Evolutionary conservation across 2,888 invertebrate species (phyloP), one percentile per base, ranked within the genome.

Genomic region (Chironomus riparius): DNA sequence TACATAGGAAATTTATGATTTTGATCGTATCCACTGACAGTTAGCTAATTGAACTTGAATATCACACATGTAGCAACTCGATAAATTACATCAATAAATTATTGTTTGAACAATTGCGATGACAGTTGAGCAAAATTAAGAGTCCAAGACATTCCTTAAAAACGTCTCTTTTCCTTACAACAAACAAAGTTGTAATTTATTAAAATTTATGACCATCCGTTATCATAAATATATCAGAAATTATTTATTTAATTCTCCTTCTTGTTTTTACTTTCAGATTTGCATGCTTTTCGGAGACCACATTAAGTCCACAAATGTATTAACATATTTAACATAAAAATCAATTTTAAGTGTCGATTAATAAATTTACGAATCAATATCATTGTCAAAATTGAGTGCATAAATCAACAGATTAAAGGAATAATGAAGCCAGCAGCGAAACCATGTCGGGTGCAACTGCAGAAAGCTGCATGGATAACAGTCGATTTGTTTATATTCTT

Each of bases 381-480:
- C 65, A 15, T 56, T 38, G 12, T 68, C 74, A 74, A 65, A 74
- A 74, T 74, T 74, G 74, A 65, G 74, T 74, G 74, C 48, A 18
- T 68, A 47, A 62, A 38, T 56, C 73, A 73, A 28, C 10, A 38
- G n/a, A 62, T 65, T 38, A 74, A 74, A 68, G n/a, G 1, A 18
- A 24, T 61, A 18, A 74, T 74, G 74, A 74, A 74, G 47, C 68
- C 74, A 22, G 47, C 61, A n/a, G 74, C 47, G 3, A 74, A 74
- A 24, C 47, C 65, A 68, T 28, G 21, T 3, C 13, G 68, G 6
- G 22, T 62, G 21, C 74, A 68, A 47, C 48, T 74, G 48, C 21
- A 61, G 47, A 47, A 18, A 21, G 74, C 68, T 10, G 28, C 38
- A n/a, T 74, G 62, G 47, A 38, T 48, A 6, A 68, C 68, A n/a